Evolutionary conservation across 2,113 vertebrate species (phyloP), one percentile per base, ranked within the genome.

Genomic region (Laterallus jamaicensis): DNA sequence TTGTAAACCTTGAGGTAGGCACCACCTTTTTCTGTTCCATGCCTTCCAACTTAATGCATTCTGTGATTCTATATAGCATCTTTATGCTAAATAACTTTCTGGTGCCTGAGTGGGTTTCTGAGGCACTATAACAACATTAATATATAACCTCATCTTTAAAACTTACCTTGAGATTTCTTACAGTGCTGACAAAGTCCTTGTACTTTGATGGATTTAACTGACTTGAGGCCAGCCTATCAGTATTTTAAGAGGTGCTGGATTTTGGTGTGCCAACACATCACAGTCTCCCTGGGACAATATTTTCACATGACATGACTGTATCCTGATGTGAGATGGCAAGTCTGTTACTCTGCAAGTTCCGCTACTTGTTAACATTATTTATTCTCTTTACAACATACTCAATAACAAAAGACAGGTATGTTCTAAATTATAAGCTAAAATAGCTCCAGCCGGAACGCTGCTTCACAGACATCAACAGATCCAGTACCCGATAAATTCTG

Each of bases 331-430:
- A 90, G 63, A 82, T 52, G 78, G 85, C 81, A 92, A 79, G 80
- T 25, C 76, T 64, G 60, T 42, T 86, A 73, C 59, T 59, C 80
- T 64, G 67, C n/a, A 59, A 86, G 73, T 52, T 67, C 32, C 68
- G 37, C 75, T 82, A 40, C 84, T 91, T 87, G 70, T 77, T 92
- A 95, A 87, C 63, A 25, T 91, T 49, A 85, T 83, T 94, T 81
- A 77, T 75, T 52, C 59, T 83, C 88, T 54, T 94, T 70, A 32
- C 90, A 87, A 84, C 69, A 52, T 8, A 18, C 22, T 56, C 70
- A 40, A 63, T 44, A 75, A 93, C 92, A 87, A 75, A 80, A 73
- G 70, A 49, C 88, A 95, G 92, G 95, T 86, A 94, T 76, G 88
- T 73, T 93, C 90, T 66, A 58, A 88, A 87, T 73, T 20, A 55